Evolutionary conservation across 2,888 invertebrate genomes (phyloP), one percentile per base, ranked within the genome.

Genomic region (Chloroclysta siterata): DNA sequence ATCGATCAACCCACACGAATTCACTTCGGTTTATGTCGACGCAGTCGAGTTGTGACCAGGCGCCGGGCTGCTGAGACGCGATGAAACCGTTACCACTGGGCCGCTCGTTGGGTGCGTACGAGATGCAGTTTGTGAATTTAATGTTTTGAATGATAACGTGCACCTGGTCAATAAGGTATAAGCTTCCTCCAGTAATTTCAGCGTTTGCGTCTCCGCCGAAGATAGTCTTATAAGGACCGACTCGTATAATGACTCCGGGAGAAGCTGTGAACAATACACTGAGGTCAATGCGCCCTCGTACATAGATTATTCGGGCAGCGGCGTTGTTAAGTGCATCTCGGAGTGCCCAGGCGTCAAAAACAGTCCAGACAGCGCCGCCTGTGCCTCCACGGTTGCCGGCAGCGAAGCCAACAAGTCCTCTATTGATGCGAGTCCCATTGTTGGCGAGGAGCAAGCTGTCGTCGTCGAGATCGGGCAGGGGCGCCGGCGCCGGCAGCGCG

Each of bases 101-200:
- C 22, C 11, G 55, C 58, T 67, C 67, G 8, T 53, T 53, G 5
- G 58, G 47, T 0, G 61, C 67, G 48, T 61, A 63, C 2, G 50
- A 52, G 10, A 67, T 42, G 4, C 39, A 28, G 15, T 67, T 67
- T 4, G 2, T n/a, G 7, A 64, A 55, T 10, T 61, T 67, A 0
- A 67, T 29, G 15, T 64, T 67, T 47, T 61, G 58, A 44, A 67
- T 15, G 29, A 64, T 67, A n/a, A 64, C 55, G 14, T 67, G 67
- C 13, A 42, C 28, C 51, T 64, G 61, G 41, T 53, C 39, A 3
- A 6, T 1, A n/a, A 67, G 6, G 10, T 51, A 36, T 2, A 66
- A 53, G 6, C 64, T 50, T 22, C 59, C 67, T 17, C 67, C 67
- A 28, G 8, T 42, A 1, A 67, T 64, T 50, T 63, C 57, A 17